Percentiles rank a stretch among this genome's conserved stretches.
Evolutionary conservation across 2,113 vertebrate genomes (phyloP).

Genomic region (Dasypus novemcinctus): DNA sequence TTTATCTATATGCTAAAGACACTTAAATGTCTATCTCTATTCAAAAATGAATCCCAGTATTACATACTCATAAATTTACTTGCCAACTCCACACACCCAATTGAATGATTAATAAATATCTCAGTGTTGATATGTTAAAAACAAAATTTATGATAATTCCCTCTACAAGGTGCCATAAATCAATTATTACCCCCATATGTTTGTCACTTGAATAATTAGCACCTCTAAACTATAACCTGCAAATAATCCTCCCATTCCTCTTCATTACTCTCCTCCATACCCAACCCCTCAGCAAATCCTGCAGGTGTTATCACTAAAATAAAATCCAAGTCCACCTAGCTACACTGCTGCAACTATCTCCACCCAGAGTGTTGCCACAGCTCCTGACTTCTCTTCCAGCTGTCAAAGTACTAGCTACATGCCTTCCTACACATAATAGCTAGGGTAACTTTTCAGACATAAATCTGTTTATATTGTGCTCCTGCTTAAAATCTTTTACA

Average conservation of each 20-base stretch:
- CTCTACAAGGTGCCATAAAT: not conserved
- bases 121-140: not conserved
- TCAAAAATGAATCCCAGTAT: not conserved
- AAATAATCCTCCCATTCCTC: not conserved
- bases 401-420: no score
- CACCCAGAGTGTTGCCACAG: rapidly evolving
- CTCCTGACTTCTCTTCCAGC: not conserved
- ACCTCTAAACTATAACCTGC: not conserved
- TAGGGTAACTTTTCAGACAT: not conserved
- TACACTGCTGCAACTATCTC: not conserved
- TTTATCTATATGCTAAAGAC: not conserved
- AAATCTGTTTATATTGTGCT: not conserved
- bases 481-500: not conserved
- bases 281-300: not conserved
- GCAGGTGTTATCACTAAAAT: not conserved
- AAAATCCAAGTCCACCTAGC: not conserved
- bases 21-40: not conserved
- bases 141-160: not conserved
- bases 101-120: not conserved
- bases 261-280: not conserved
- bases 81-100: not conserved
- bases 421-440: not conserved
- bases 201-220: not conserved
- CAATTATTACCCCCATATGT: not conserved
- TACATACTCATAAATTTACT: not conserved